Conservation (phyloP, 2,888 invertebrate species). For the Gibbula magus region DNA sequence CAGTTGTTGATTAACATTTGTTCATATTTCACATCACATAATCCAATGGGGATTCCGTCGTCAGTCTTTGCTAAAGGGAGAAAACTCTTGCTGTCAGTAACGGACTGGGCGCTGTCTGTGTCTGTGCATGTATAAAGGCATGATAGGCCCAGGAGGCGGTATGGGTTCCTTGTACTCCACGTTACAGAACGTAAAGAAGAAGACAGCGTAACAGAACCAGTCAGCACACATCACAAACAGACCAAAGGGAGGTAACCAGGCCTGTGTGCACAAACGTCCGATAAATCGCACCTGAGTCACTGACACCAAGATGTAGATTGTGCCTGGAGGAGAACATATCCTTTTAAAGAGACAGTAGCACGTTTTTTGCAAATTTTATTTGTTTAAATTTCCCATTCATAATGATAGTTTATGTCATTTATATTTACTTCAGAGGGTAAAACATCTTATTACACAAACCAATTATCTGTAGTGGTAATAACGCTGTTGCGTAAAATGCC, state of each 20-base stretch:
- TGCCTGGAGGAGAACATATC: constrained; percentile 32
- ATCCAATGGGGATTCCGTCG: not conserved
- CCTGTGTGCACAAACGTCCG: constrained; percentile 31
- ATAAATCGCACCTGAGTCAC: constrained; percentile 27
- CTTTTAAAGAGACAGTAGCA: too few relatives aligned
- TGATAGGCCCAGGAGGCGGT: not conserved
- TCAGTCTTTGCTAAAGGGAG: not conserved
- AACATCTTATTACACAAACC: too few relatives aligned
- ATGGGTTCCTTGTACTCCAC: not conserved
- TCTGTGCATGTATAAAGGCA: not conserved
- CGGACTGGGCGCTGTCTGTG: not conserved
- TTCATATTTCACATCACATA: not conserved
- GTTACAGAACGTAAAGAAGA: constrained; percentile 36
- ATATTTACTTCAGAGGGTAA: too few relatives aligned
- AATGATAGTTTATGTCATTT: too few relatives aligned
- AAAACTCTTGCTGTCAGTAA: not conserved
- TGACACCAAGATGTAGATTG: constrained; percentile 32
- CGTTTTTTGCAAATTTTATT: too few relatives aligned
- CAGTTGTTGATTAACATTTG: too few relatives aligned
- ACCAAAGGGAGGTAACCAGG: constrained; percentile 35
- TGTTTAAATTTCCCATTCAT: too few relatives aligned
- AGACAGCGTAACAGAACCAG: constrained; percentile 31
- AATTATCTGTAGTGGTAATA: too few relatives aligned
- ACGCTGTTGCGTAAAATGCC: too few relatives aligned
- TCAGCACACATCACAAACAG: constrained; percentile 23